These are phyloP conservation scores for Drosophila recens DNA, from an alignment of 2,888 invertebrate genomes.

Conservation along the genomic window DNA sequence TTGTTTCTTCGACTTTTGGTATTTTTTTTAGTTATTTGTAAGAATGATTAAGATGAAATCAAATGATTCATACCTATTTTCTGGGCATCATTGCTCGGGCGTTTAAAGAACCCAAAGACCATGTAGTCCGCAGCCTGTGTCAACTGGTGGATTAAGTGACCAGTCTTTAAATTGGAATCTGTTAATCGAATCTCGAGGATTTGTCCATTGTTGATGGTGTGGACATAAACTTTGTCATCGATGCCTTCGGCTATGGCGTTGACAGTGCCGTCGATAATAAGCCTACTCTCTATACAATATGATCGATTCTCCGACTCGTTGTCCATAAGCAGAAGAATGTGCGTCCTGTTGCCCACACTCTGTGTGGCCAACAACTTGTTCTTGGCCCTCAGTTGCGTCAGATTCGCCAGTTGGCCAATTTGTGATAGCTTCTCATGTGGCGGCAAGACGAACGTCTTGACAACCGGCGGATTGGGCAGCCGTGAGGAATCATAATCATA, in stretches of 20 bases:
- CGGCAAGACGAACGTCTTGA: neutral
- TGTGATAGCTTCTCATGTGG: slow-evolving; percentile 35
- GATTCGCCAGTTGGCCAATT: slow-evolving; percentile 46
- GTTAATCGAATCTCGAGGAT: slow-evolving; percentile 47
- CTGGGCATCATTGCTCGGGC: neutral
- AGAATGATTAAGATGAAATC: too few species aligned
- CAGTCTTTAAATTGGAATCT: slow-evolving; percentile 20
- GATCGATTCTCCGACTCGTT: slow-evolving; percentile 4
- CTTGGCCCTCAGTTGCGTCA: slow-evolving; percentile 26
- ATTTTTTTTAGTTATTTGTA: too few species aligned
- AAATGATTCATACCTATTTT: neutral
- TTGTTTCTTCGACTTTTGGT: neutral
- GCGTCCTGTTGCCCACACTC: slow-evolving; percentile 35
- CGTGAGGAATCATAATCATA: slow-evolving; percentile 32
- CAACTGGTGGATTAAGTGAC: slow-evolving; percentile 42
- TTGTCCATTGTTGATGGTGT: slow-evolving; percentile 51
- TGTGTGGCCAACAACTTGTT: slow-evolving; percentile 55
- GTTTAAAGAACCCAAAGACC: neutral
- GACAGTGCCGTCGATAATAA: slow-evolving; percentile 53
- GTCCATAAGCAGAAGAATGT: slow-evolving; percentile 34
- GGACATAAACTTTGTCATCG: slow-evolving; percentile 51
- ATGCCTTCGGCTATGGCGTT: slow-evolving; percentile 46
- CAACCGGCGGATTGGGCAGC: slow-evolving; percentile 1
- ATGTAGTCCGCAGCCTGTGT: slow-evolving; percentile 61
- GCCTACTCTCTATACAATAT: slow-evolving; percentile 36